These are phyloP conservation scores for Forbesichthys papilliferus DNA, from an alignment of 2,113 vertebrate genomes.

Conservation along the genomic window DNA sequence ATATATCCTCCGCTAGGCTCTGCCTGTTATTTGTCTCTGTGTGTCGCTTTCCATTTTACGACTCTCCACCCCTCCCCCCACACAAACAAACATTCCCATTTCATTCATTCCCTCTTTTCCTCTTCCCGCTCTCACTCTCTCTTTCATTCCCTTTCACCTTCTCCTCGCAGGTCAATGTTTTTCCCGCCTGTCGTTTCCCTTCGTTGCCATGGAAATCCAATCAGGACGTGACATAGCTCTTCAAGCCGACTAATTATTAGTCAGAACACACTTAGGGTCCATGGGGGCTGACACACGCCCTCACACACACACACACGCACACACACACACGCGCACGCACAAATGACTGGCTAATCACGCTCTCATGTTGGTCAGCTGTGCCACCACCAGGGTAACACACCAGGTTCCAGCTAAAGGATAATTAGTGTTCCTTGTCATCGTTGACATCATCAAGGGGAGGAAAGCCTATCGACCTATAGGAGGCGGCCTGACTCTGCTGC, in stretches of 20 bases:
- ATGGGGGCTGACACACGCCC: neutral
- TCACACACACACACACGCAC: neutral
- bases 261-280: too few species aligned
- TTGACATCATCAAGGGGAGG: too few species aligned
- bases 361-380: too few species aligned
- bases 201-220: too few species aligned
- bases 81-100: slow-evolving; percentile 4
- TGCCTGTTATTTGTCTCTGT: slow-evolving; percentile 33
- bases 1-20: slow-evolving; percentile 31
- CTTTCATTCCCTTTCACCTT: slow-evolving; percentile 15
- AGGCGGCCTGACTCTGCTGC: too few species aligned
- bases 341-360: too few species aligned
- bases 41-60: slow-evolving; percentile 17
- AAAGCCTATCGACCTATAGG: too few species aligned
- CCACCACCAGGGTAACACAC: too few species aligned
- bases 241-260: too few species aligned
- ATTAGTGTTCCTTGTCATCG: too few species aligned
- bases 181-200: neutral
- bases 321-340: neutral
- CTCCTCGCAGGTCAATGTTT: neutral
- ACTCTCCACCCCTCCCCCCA: neutral
- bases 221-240: too few species aligned
- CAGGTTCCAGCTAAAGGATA: too few species aligned
- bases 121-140: slow-evolving; percentile 3
- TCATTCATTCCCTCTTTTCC: neutral